These are phyloP conservation scores for Hirtodrosophila duncani DNA, from an alignment of 2,888 invertebrate species.

Conservation along the genomic window DNA sequence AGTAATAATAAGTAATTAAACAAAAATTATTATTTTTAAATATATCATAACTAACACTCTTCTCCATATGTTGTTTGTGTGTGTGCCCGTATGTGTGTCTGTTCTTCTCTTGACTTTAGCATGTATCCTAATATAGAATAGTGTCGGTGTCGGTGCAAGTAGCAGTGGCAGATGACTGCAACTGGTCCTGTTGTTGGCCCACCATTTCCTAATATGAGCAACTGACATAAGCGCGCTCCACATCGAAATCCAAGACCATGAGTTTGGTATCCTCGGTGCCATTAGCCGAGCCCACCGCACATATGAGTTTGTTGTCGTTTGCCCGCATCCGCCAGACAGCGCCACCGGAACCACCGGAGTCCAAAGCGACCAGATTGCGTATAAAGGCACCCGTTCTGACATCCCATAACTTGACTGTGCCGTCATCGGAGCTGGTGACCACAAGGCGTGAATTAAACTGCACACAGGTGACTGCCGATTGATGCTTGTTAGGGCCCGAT, in stretches of 20 bases:
- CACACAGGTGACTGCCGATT: slow-evolving; percentile 98
- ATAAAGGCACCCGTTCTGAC: slow-evolving; percentile 97
- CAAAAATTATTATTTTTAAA: no score
- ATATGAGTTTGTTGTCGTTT: slow-evolving; percentile 96
- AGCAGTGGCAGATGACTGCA: no score
- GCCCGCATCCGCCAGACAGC: slow-evolving; percentile 99
- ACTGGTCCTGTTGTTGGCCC: no score
- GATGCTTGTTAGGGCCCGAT: slow-evolving; percentile 96
- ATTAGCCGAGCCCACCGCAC: slow-evolving; percentile 98
- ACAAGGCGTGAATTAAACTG: slow-evolving; percentile 98
- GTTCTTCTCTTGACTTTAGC: no score
- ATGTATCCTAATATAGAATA: no score
- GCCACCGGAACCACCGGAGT: slow-evolving; percentile 97
- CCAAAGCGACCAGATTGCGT: slow-evolving; percentile 94
- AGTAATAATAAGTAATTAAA: no score
- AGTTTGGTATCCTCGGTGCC: slow-evolving; percentile 99
- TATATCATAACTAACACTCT: no score
- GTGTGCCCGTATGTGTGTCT: no score
- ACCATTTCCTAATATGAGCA: slow-evolving; percentile 79
- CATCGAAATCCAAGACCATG: slow-evolving; percentile 97
- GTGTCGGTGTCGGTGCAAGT: no score
- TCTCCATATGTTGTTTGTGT: no score
- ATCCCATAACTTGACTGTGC: slow-evolving; percentile 99
- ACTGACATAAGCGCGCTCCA: slow-evolving; percentile 84
- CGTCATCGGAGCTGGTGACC: slow-evolving; percentile 99